Conservation (phyloP, 2,797 vertebrate species). For the Ptychadena robeensis region DNA sequence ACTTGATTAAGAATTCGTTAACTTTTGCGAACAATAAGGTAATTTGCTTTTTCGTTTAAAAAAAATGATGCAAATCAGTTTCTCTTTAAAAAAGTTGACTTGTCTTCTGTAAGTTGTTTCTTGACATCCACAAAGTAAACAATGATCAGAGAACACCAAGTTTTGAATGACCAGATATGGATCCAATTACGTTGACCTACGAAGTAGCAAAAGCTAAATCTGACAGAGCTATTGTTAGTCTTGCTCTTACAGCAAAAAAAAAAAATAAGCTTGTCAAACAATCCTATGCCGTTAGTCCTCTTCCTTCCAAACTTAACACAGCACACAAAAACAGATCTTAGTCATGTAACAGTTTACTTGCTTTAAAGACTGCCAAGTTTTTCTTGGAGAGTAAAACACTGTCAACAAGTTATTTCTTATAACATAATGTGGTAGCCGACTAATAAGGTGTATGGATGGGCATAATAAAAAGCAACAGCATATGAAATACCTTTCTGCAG, state of each 20-base stretch:
- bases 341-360: neutral
- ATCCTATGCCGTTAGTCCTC: slow-evolving; percentile 34
- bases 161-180: slow-evolving; percentile 59
- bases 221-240: slow-evolving; percentile 70
- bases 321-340: neutral
- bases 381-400: neutral
- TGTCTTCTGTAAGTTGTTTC: slow-evolving; percentile 17
- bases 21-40: neutral
- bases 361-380: neutral
- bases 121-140: slow-evolving; percentile 62
- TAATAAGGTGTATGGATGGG: neutral
- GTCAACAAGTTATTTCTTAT: neutral
- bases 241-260: slow-evolving; percentile 63
- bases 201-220: slow-evolving; percentile 62
- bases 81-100: neutral
- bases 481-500: no score
- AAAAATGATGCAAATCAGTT: neutral
- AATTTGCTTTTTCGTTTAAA: neutral
- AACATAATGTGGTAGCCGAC: neutral
- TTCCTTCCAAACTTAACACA: neutral
- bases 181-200: slow-evolving; percentile 67
- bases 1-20: neutral
- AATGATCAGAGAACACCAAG: slow-evolving; percentile 56
- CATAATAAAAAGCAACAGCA: no score
- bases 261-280: slow-evolving; percentile 62